Evolutionary conservation across 2,888 invertebrate genomes (phyloP).

Genomic region (Tenthredo amoena): DNA sequence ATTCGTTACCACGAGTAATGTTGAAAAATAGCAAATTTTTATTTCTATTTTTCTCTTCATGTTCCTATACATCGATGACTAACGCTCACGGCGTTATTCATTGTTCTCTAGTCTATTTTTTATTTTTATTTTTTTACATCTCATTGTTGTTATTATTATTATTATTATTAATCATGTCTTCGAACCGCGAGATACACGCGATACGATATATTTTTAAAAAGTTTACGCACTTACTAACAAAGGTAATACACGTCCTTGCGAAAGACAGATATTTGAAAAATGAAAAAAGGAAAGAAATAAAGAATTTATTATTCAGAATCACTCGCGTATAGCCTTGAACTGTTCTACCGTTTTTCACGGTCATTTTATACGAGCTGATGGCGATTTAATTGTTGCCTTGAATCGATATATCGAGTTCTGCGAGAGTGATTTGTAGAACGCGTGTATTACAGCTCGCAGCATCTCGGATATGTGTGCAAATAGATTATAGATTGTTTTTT

Average conservation of each 20-base stretch:
- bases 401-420: neutral
- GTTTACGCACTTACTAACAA: neutral
- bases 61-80: neutral
- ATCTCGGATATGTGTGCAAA: neutral
- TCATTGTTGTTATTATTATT: neutral
- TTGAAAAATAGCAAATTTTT: neutral
- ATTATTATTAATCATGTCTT: neutral
- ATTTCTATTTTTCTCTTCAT: neutral
- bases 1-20: slow-evolving; percentile 27
- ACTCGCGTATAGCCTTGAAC: slow-evolving; percentile 38
- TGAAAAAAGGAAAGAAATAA: neutral
- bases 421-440: neutral
- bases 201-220: neutral
- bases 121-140: neutral
- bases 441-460: neutral
- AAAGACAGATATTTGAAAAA: neutral
- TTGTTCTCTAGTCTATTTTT: slow-evolving; percentile 4
- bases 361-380: slow-evolving; percentile 13
- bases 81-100: neutral
- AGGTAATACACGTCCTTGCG: neutral
- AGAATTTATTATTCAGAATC: slow-evolving; percentile 38
- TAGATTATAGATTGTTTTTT: neutral
- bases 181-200: neutral
- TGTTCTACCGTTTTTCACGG: slow-evolving; percentile 33
- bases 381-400: slow-evolving; percentile 37